These are phyloP conservation scores for Pterocles orientalis DNA, from an alignment of 2,113 vertebrate genomes.

Conservation along the genomic window DNA sequence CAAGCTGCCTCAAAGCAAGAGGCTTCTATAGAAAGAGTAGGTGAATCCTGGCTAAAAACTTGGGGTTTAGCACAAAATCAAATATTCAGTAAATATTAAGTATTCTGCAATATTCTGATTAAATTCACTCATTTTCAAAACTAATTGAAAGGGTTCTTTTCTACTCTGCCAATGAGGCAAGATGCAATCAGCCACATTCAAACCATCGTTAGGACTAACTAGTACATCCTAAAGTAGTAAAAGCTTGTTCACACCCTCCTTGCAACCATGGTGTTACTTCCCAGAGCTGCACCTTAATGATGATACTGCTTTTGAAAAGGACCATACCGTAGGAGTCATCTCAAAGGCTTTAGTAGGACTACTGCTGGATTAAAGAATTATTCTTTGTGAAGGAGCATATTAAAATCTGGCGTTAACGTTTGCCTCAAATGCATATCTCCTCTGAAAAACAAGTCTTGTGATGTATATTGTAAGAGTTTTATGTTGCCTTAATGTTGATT, in stretches of 20 bases:
- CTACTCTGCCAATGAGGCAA: background rate
- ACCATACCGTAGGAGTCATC: background rate
- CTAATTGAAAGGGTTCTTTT: background rate
- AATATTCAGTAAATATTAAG: background rate
- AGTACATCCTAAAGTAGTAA: background rate
- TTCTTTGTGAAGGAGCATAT: background rate
- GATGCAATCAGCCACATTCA: background rate
- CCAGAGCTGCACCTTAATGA: background rate
- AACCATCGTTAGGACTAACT: background rate
- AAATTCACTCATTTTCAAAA: background rate
- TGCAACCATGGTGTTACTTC: background rate
- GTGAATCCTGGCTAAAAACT: slow-evolving; percentile 11
- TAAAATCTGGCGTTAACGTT: background rate
- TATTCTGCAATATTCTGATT: background rate
- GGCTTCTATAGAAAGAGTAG: background rate
- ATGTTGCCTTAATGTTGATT: background rate
- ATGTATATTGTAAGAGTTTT: background rate
- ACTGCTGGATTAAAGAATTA: background rate
- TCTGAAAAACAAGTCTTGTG: background rate
- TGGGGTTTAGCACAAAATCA: background rate
- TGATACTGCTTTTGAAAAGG: background rate
- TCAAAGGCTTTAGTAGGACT: background rate
- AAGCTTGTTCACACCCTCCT: background rate
- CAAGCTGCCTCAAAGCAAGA: background rate
- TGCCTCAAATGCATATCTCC: background rate